Base-by-base conservation (phyloP, 64 coral and sea anemone genomes). In the Cladopsammia gracilis region DNA sequence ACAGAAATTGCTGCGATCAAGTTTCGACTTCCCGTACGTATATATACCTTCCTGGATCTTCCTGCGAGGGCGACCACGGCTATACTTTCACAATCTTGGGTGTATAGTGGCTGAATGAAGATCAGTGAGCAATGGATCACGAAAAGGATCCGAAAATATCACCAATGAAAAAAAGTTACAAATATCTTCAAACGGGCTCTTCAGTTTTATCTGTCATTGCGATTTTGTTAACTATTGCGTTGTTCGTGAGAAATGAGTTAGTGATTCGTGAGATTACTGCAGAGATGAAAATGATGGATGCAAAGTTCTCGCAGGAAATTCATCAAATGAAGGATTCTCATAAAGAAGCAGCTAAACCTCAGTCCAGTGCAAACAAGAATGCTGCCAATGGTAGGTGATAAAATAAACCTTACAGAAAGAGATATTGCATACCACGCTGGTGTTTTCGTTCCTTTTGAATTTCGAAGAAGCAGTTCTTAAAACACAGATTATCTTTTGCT, bases 181-280 rank as follows among this genome's bases (percentile, higher is more conserved):
- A 5, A 6, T 3, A 8, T 76, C 18, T 76, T 76, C 48, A 76
- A 20, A 76, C 23, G 7, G 18, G 18, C 0, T 76, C 47, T 3
- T 76, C 73, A 3, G 48, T 76, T 76, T 76, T 76, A 47, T 76
- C 73, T 50, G 18, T 76, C 7, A 7, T 49, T 50, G 73, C 73
- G 18, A 51, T 76, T n/a, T 9, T 76, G 46, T 76, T 76, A 20
- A 76, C 46, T 4, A 52, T 76, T 50, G 73, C 19, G 18, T 47
- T 76, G 16, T 76, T 76, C 7, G 73, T 48, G 73, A 76, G 73
- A 76, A 50, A n/a, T 18, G 73, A 76, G 73, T n/a, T 3, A 51
- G 73, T 76, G 73, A 16, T 52, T 1, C 73, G 10, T 34, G 34
- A 34, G 34, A 34, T 34, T 34, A 34, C 34, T 34, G 34, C 34